Percentiles rank a stretch among this genome's conserved stretches.
Conservation (phyloP, 2,113 vertebrate genomes). For the Macquaria ambigua region DNA sequence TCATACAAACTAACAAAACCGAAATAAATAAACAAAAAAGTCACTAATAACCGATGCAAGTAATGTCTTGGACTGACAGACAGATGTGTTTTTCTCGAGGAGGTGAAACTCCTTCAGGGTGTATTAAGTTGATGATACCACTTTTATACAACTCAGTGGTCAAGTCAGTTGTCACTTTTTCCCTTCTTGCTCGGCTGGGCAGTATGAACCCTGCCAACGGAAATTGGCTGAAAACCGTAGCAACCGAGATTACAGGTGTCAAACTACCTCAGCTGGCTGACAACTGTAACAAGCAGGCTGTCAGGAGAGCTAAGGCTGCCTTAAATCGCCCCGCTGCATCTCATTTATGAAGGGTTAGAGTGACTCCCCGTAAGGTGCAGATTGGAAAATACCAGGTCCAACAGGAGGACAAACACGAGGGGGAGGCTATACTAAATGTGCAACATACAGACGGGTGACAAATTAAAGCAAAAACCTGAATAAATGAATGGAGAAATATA, state of each 20-base stretch:
- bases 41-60: conserved; percentile 7
- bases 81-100: conserved; percentile 12
- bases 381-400: conserved; percentile 10
- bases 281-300: conserved; percentile 72
- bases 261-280: conserved; percentile 68
- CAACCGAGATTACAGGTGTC: conserved; percentile 74
- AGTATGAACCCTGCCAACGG: conserved; percentile 54
- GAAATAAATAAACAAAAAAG: not conserved
- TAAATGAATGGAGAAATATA: not conserved
- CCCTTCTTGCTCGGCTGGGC: conserved; percentile 51
- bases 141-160: conserved; percentile 60
- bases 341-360: conserved; percentile 48
- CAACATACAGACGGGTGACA: not conserved
- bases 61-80: conserved; percentile 21
- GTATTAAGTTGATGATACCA: conserved; percentile 55
- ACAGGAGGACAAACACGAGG: not conserved
- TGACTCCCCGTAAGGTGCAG: conserved; percentile 23
- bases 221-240: conserved; percentile 61
- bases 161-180: conserved; percentile 55
- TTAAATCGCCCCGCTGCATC: conserved; percentile 46
- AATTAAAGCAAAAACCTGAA: not conserved
- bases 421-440: not conserved
- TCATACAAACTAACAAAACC: not conserved
- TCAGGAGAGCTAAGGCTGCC: conserved; percentile 50
- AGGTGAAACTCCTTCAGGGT: conserved; percentile 36